Conservation (phyloP, 1,140 invertebrate species). For the Neotoxoptera formosana region DNA sequence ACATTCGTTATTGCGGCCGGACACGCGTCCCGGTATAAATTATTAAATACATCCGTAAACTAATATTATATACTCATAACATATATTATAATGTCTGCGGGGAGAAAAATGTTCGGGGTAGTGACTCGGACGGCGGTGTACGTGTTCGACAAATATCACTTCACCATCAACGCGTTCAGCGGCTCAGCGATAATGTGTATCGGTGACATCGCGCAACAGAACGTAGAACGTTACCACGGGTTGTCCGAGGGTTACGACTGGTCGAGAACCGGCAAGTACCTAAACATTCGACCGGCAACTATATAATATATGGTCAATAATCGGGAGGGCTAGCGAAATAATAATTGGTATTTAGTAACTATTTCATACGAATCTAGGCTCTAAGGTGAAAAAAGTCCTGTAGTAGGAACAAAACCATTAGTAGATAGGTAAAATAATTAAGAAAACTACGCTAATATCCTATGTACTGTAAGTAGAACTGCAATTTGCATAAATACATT, state of each 20-base stretch:
- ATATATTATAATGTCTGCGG: neutral
- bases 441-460: too few relatives aligned
- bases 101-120: neutral
- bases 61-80: neutral
- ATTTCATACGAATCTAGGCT: neutral
- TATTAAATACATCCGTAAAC: neutral
- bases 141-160: constrained; percentile 69
- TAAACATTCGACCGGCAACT: neutral
- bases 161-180: constrained; percentile 74
- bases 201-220: constrained; percentile 74
- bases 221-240: constrained; percentile 66
- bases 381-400: too few relatives aligned
- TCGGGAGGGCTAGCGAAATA: neutral
- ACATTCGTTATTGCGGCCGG: neutral
- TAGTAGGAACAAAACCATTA: too few relatives aligned
- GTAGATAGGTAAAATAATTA: too few relatives aligned
- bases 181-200: constrained; percentile 73
- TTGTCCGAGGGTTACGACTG: constrained; percentile 67
- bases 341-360: too few relatives aligned
- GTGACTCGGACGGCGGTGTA: neutral
- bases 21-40: neutral
- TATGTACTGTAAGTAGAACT: too few relatives aligned
- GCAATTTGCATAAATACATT: too few relatives aligned
- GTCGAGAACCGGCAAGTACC: constrained; percentile 65
- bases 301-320: neutral